A percentile compares a stretch with the other conserved stretches of the same genome.
Conservation (phyloP, 1,140 invertebrate species). For the Rhyacophila brunnea region DNA sequence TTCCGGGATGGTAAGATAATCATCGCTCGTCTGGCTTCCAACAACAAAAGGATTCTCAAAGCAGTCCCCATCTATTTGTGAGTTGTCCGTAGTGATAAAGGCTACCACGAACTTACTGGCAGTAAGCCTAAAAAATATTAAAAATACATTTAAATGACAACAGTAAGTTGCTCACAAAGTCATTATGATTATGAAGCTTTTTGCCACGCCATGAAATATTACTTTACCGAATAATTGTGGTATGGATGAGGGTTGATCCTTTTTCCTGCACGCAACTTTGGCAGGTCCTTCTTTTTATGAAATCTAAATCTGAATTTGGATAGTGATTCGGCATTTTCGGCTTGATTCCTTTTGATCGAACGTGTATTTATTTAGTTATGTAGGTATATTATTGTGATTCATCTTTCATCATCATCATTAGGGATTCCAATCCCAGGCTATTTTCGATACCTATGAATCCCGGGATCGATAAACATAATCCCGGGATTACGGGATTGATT, state of each 20-base stretch:
- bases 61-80: slow-evolving; percentile 48
- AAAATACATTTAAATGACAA: background rate
- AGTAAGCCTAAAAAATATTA: slow-evolving; percentile 39
- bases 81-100: slow-evolving; percentile 39
- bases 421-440: too few relatives aligned
- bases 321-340: background rate
- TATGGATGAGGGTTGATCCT: too few relatives aligned
- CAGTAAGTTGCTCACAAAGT: background rate
- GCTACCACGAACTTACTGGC: slow-evolving; percentile 46
- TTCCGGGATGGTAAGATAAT: slow-evolving; percentile 56
- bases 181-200: background rate
- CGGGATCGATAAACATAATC: too few relatives aligned
- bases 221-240: too few relatives aligned
- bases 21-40: slow-evolving; percentile 43
- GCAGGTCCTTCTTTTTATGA: background rate
- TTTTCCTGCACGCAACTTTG: background rate
- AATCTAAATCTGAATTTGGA: background rate
- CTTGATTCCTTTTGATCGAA: too few relatives aligned
- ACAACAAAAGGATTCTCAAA: slow-evolving; percentile 45
- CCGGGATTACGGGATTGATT: too few relatives aligned
- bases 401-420: too few relatives aligned
- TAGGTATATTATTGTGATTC: too few relatives aligned
- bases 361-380: too few relatives aligned
- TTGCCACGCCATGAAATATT: too few relatives aligned
- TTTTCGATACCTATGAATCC: too few relatives aligned